A percentile compares a stretch with the other conserved stretches of the same genome.
Conservation (phyloP, 2,888 invertebrate genomes). For the Lysandra coridon region DNA sequence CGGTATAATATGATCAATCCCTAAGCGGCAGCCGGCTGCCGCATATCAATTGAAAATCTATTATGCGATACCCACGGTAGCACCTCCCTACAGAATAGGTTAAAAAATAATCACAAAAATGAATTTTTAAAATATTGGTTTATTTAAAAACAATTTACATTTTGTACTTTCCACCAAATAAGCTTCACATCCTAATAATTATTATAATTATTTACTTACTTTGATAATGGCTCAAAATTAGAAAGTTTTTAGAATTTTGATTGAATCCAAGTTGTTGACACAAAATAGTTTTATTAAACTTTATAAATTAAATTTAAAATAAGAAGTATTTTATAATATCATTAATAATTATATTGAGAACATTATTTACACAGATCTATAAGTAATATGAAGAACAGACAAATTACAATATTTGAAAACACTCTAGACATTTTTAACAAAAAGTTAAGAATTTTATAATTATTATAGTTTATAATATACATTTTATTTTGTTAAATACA, state of each 20-base stretch:
- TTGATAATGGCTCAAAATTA: neutral
- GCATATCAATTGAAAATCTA: too few relatives aligned
- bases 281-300: neutral
- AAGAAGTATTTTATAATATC: too few relatives aligned
- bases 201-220: neutral
- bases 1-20: too few relatives aligned
- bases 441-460: neutral
- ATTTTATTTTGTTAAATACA: neutral
- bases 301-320: neutral
- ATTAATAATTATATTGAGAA: neutral
- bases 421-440: neutral
- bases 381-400: neutral
- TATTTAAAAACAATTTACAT: conserved; percentile 1
- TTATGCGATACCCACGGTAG: too few relatives aligned
- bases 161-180: conserved; percentile 5
- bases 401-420: neutral
- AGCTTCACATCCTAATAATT: neutral
- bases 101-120: too few relatives aligned
- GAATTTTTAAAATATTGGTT: neutral
- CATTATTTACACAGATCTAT: conserved; percentile 11
- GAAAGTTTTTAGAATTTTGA: neutral
- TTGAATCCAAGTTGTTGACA: neutral
- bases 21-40: too few relatives aligned
- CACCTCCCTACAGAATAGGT: too few relatives aligned
- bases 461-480: neutral